Percentiles rank a stretch among this genome's conserved stretches.
These are phyloP conservation scores for Glandiceps talaboti DNA, from an alignment of 53 echinoderm and acorn worm genomes.

Conservation along the genomic window DNA sequence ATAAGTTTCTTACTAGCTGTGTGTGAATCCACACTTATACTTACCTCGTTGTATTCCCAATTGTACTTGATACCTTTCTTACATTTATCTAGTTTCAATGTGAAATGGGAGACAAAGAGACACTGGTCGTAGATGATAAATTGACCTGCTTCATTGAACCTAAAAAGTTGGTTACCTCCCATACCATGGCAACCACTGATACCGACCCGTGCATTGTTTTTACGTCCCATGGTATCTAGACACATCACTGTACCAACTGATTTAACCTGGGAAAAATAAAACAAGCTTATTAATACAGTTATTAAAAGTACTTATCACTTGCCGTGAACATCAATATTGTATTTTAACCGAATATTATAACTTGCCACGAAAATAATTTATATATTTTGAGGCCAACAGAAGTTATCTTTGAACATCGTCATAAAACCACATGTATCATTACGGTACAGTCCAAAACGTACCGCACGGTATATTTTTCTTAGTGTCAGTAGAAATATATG, in stretches of 20 bases:
- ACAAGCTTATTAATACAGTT: too few species aligned
- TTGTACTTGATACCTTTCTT: neutral
- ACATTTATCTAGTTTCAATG: neutral
- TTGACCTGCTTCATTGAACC: slow-evolving; percentile 48
- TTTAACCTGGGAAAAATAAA: slow-evolving; percentile 42
- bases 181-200: slow-evolving; percentile 74
- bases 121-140: slow-evolving; percentile 43
- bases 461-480: too few species aligned
- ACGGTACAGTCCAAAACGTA: too few species aligned
- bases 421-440: too few species aligned
- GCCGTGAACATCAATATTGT: too few species aligned
- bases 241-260: slow-evolving; percentile 49
- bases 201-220: slow-evolving; percentile 33
- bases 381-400: too few species aligned
- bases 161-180: slow-evolving; percentile 88
- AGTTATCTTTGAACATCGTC: too few species aligned
- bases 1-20: too few species aligned
- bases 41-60: neutral
- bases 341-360: too few species aligned
- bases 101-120: slow-evolving; percentile 5
- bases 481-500: too few species aligned
- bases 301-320: too few species aligned
- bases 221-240: slow-evolving; percentile 65
- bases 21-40: neutral
- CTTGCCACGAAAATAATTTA: too few species aligned